Evolutionary conservation across 2,797 vertebrate genomes (phyloP), one percentile per base, ranked within the genome.

Genomic region (Zenarchopterus dispar): DNA sequence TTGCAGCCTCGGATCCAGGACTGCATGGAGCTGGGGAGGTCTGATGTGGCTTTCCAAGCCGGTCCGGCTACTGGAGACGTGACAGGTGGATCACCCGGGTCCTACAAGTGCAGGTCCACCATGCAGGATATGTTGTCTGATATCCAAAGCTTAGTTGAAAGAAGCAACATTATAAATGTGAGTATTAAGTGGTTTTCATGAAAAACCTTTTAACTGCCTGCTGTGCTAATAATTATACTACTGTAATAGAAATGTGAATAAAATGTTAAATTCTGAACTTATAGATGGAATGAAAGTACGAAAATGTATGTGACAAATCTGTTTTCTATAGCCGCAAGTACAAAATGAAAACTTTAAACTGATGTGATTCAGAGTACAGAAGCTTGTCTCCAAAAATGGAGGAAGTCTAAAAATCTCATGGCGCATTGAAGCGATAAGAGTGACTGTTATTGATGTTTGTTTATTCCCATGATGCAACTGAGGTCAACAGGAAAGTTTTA

Each of bases 151-250:
- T 43, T 81, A 66, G 82, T 89, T 78, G 88, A 91, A 51, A 79
- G 23, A 60, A 84, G 84, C 16, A 64, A 70, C 70, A 72, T 85
- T 26, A 82, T 87, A 54, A 82, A 88, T 55, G 92, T 94, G 76
- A 91, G 92, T 91, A 74, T 77, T 2, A 16, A 1, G 39, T 36
- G 6, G 1, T 41, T 67, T 60, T 18, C 11, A 45, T 46, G 17
- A 16, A 33, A 47, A 36, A 17, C 21, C 21, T 49, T 18, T n/a
- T 15, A 43, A 15, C 1, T 24, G 4, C 15, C 17, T 44, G 19
- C n/a, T 44, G 6, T 58, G 22, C 41, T 53, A 21, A 11, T 18
- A 39, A 17, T 18, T 10, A 41, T 19, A 28, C 36, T 41, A 18
- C 28, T 52, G 6, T 17, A 13, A 15, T 26, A 31, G 0, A 1